phyloP scores from a whole-genome alignment of 1,140 invertebrate species.

The Heliothis subflexa region DNA sequence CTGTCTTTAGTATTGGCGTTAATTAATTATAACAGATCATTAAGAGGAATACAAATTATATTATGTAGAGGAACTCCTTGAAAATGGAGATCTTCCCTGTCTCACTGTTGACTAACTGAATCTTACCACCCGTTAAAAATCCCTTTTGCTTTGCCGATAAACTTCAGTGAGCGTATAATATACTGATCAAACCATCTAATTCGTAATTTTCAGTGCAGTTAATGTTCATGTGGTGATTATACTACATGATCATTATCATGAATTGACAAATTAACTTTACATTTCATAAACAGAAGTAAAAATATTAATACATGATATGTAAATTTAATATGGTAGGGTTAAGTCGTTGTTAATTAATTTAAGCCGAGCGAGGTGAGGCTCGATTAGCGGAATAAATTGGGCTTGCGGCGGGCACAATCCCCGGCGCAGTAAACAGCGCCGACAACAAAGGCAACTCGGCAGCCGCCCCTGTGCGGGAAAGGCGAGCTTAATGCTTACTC shows the following conservation, averaged over 20 bases:
- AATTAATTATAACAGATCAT: background rate
- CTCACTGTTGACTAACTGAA: too few species aligned
- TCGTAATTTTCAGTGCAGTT: too few species aligned
- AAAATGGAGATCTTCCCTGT: too few species aligned
- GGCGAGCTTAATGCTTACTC: constrained; percentile 75
- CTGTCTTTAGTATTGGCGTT: background rate
- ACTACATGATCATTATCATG: background rate
- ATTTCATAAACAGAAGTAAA: constrained; percentile 18
- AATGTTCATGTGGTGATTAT: background rate
- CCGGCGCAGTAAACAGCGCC: constrained; percentile 71
- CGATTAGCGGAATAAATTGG: constrained; percentile 83
- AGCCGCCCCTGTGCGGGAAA: constrained; percentile 61
- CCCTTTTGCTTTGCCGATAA: too few species aligned
- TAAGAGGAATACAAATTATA: too few species aligned
- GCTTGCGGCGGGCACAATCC: constrained; percentile 76
- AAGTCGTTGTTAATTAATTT: constrained; percentile 80
- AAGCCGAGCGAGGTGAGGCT: constrained; percentile 72
- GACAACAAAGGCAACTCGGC: constrained; percentile 76
- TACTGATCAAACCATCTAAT: background rate
- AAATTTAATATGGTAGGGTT: constrained; percentile 64
- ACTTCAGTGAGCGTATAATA: too few species aligned
- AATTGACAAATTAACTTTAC: background rate
- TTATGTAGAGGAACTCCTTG: too few species aligned
- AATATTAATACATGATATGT: constrained; percentile 45
- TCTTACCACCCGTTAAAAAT: too few species aligned